Evolutionary conservation across 1,140 invertebrate species (phyloP), one percentile per base, ranked within the genome.

Genomic region (Tetragnatha versicolor): DNA sequence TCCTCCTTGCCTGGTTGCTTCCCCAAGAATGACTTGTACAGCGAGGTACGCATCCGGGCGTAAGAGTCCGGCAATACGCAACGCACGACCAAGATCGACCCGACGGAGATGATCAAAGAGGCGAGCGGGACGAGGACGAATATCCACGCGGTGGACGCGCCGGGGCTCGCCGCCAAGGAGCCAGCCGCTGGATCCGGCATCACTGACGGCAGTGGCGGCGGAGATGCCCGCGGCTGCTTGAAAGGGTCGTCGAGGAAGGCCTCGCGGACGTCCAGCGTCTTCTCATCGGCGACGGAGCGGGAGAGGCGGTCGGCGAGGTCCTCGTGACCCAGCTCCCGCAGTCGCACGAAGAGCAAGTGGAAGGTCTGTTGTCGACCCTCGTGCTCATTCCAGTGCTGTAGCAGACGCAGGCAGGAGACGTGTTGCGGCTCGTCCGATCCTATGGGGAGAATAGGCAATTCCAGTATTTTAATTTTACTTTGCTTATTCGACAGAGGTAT

Each of bases 331-430:
- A 77, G 51, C 27, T 81, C 72, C 35, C 45, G 42, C 14, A 81
- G 14, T n/a, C 79, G 14, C 12, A 72, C 27, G 4, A 37, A 72
- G 12, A 81, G 37, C 22, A 33, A 55, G 10, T 81, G 79, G 31
- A 70, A 77, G 7, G 72, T 51, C 9, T 72, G 20, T 6, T 37
- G 33, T 37, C 73, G 69, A 7, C 68, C 76, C 49, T 81, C 73
- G 25, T 81, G 79, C 0, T 65, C 73, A 53, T 81, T 76, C 79
- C 79, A 81, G 33, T 81, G 73, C 33, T 77, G 47, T 5, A 81
- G 42, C 9, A 81, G 73, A 2, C 73, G 47, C 3, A 69, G 22
- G 31, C 79, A 81, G 3, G 79, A 77, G 0, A 81, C 53, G 2
- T 37, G 22, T 25, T 70, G 39, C 1, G 79, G 73, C 29, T 77